phyloP scores from a whole-genome alignment of 2,113 vertebrate genomes.

The Hydrochoerus hydrochaeris region DNA sequence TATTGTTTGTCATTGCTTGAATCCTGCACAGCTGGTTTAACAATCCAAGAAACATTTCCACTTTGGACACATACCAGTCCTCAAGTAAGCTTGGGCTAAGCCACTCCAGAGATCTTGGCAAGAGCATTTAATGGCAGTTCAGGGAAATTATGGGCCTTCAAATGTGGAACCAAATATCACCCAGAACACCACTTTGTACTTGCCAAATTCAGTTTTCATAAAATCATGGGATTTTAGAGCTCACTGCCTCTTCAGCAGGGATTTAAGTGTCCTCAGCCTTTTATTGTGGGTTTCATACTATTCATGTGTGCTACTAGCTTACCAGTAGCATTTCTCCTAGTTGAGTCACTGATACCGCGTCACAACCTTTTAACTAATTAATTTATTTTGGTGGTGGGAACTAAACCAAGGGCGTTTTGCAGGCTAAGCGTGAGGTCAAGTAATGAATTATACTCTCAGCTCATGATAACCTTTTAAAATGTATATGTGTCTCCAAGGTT shows the following conservation, averaged over 20 bases:
- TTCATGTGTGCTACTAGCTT: not conserved
- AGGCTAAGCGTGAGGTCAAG: not conserved
- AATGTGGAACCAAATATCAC: not conserved
- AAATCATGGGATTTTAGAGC: constrained; percentile 50
- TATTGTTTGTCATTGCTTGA: constrained; percentile 21
- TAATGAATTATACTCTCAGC: not conserved
- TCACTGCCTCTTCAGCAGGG: not conserved
- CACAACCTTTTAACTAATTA: not conserved
- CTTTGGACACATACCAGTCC: constrained; percentile 11
- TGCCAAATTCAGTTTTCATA: constrained; percentile 42
- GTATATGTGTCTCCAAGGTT: not conserved
- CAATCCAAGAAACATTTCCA: constrained; percentile 12
- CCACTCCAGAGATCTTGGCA: constrained; percentile 54
- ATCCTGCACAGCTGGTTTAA: constrained; percentile 60
- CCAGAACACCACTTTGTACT: not conserved
- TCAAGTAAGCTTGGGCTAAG: constrained; percentile 10
- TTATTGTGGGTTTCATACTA: not conserved
- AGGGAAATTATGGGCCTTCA: not conserved
- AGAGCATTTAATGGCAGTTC: constrained; percentile 18
- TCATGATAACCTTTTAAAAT: not conserved
- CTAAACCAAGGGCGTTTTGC: not conserved
- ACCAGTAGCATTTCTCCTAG: not conserved
- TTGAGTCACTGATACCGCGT: not conserved
- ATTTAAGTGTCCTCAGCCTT: not conserved
- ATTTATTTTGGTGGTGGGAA: not conserved